Conservation (phyloP, 1,140 invertebrate species). For the Bombus polaris region DNA sequence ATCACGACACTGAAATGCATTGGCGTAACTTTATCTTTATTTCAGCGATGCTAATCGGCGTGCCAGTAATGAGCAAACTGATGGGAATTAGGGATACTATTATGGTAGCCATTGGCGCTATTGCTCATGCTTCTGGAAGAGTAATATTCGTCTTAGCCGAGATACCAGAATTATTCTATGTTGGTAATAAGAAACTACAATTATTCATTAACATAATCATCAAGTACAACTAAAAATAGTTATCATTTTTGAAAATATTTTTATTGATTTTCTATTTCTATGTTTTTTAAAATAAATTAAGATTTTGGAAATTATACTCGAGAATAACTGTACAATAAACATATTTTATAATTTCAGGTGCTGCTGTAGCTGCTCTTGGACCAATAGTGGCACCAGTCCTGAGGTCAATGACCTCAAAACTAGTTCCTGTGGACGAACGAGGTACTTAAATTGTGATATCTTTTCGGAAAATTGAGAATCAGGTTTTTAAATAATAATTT, state of each 20-base stretch:
- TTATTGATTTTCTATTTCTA: neutral
- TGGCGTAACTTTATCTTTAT: neutral
- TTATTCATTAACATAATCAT: no score
- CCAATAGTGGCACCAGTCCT: constrained; percentile 89
- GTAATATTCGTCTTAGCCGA: constrained; percentile 86
- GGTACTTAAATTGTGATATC: constrained; percentile 78
- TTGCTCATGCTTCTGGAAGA: constrained; percentile 86
- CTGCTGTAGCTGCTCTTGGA: constrained; percentile 86
- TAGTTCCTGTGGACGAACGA: constrained; percentile 86
- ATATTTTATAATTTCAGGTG: constrained; percentile 79
- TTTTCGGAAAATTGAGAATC: neutral
- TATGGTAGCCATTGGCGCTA: constrained; percentile 87
- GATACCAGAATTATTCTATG: constrained; percentile 84
- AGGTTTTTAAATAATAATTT: neutral
- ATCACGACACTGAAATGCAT: neutral
- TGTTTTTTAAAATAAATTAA: neutral
- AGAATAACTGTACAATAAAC: no score
- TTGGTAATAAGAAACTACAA: constrained; percentile 77
- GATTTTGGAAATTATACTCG: neutral
- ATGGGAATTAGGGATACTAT: constrained; percentile 87
- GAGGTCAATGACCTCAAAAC: constrained; percentile 89
- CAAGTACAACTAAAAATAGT: neutral
- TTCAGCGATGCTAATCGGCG: constrained; percentile 85
- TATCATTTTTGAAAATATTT: neutral
- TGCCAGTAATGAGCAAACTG: constrained; percentile 87